phyloP scores from a whole-genome alignment of 2,888 invertebrate species.

The Sisyra terminalis region DNA sequence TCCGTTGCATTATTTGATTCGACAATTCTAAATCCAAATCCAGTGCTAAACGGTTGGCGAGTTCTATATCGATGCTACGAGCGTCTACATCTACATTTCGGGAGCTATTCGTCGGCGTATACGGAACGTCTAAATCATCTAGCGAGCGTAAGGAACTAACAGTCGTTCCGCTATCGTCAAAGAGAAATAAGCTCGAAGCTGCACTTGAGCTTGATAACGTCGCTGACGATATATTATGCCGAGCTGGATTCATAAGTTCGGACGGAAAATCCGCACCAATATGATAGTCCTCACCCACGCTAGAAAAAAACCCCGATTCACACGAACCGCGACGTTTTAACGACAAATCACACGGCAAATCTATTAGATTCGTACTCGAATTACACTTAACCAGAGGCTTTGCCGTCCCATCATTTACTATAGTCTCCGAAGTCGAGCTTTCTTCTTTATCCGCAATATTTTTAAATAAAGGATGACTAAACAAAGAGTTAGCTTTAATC shows the following conservation, averaged over 20 bases:
- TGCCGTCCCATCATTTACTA: not conserved
- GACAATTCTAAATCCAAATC: slow-evolving; percentile 28
- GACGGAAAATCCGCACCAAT: slow-evolving; percentile 9
- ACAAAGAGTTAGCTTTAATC: slow-evolving; percentile 36
- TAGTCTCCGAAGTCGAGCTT: not conserved
- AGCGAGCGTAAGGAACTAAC: slow-evolving; percentile 39
- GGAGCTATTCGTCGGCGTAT: slow-evolving; percentile 14
- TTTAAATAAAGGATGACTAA: slow-evolving; percentile 38
- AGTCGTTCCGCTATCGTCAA: slow-evolving; percentile 43
- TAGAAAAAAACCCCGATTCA: slow-evolving; percentile 81
- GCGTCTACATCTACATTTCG: slow-evolving; percentile 25
- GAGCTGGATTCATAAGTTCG: slow-evolving; percentile 15
- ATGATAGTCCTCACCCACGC: slow-evolving; percentile 57
- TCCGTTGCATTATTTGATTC: slow-evolving; percentile 27
- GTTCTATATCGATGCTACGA: slow-evolving; percentile 27
- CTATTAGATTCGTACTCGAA: slow-evolving; percentile 24
- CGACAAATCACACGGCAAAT: slow-evolving; percentile 18
- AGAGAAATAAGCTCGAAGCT: slow-evolving; percentile 34
- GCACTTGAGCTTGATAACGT: slow-evolving; percentile 29
- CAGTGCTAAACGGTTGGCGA: slow-evolving; percentile 29
- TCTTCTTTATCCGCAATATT: slow-evolving; percentile 13
- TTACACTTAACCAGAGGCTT: slow-evolving; percentile 21
- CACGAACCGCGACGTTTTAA: slow-evolving; percentile 66
- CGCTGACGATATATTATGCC: slow-evolving; percentile 13
- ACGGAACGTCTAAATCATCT: slow-evolving; percentile 32